Evolutionary conservation across 2,888 invertebrate genomes (phyloP).

Genomic region (Sinohyriopsis cumingii): DNA sequence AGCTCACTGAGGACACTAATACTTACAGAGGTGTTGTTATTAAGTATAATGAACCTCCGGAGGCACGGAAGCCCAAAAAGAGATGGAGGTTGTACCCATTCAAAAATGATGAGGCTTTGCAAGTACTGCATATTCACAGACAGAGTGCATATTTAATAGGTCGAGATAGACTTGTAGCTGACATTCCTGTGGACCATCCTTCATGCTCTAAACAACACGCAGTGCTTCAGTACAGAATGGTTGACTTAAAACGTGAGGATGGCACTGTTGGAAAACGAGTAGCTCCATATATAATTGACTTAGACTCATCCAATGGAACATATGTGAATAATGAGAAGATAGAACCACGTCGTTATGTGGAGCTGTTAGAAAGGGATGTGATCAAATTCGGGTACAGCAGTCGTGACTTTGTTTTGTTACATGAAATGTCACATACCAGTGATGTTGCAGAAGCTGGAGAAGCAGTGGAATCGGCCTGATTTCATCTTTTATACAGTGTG

Average conservation of each 20-base stretch:
- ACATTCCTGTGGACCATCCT: conserved; percentile 98
- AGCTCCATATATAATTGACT: conserved; percentile 94
- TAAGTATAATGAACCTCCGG: conserved; percentile 96
- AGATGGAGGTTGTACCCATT: conserved; percentile 95
- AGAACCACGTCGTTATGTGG: conserved; percentile 92
- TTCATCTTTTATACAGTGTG: too few species aligned
- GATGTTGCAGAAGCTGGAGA: conserved; percentile 39
- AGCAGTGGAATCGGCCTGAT: too few species aligned
- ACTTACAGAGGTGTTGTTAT: conserved; percentile 96
- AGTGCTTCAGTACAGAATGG: conserved; percentile 92
- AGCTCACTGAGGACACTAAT: conserved; percentile 96
- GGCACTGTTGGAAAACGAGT: conserved; percentile 85
- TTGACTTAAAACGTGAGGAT: conserved; percentile 80
- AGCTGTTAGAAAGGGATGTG: conserved; percentile 95
- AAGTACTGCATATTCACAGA: conserved; percentile 95
- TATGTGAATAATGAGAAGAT: conserved; percentile 95
- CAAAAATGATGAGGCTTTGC: conserved; percentile 85
- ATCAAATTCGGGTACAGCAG: conserved; percentile 98
- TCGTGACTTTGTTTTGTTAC: conserved; percentile 95
- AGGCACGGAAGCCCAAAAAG: conserved; percentile 94
- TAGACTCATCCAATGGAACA: conserved; percentile 97
- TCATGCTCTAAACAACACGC: conserved; percentile 99
- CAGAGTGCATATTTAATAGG: conserved; percentile 97
- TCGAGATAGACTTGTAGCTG: conserved; percentile 93
- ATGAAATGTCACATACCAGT: conserved; percentile 78